Base-by-base conservation (phyloP, 2,797 vertebrate species). In the Telmatherina bonti region DNA sequence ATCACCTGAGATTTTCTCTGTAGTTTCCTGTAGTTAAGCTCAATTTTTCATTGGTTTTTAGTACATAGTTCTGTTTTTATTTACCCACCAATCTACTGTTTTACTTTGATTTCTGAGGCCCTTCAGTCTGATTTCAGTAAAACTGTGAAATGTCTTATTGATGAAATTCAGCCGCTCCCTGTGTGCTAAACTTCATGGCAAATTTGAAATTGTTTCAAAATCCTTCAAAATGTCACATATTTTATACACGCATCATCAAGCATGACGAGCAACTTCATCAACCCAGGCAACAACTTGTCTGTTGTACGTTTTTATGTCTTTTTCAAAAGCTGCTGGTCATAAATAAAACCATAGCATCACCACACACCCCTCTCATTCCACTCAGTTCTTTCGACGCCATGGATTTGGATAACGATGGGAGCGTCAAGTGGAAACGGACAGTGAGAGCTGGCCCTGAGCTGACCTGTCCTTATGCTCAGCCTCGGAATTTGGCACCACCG, bases 401-500 rank as follows among this genome's bases (percentile, higher is more conserved):
- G 8, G 45, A 58, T 69, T 43, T 77, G 41, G 64, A 45, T 54
- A 38, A 72, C 43, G 5, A 27, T 20, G 56, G 35, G 55, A 30
- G 20, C 8, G 16, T 68, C 15, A 5, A 71, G 41, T 84, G 64
- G 69, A 85, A 77, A 51, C 22, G 45, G 62, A 71, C 72, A 77
- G 70, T 27, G 62, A 76, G 73, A 45, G 27, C 47, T 30, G 62
- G 52, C 64, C 66, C 69, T 54, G 36, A 68, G 56, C 69, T 81
- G 83, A 87, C 83, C 73, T 68, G 71, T 71, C 70, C 79, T 85
- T 68, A 67, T 72, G 74, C 78, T 71, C 11, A 9, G 58, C 63
- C 65, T 63, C 26, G 29, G 79, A 84, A 86, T 83, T 75, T 87
- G 76, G 80, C 84, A 79, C 53, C 62, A 26, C 57, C 49, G 38